These are phyloP conservation scores for Galerucella calmariensis DNA, from an alignment of 2,888 invertebrate genomes.

Conservation along the genomic window DNA sequence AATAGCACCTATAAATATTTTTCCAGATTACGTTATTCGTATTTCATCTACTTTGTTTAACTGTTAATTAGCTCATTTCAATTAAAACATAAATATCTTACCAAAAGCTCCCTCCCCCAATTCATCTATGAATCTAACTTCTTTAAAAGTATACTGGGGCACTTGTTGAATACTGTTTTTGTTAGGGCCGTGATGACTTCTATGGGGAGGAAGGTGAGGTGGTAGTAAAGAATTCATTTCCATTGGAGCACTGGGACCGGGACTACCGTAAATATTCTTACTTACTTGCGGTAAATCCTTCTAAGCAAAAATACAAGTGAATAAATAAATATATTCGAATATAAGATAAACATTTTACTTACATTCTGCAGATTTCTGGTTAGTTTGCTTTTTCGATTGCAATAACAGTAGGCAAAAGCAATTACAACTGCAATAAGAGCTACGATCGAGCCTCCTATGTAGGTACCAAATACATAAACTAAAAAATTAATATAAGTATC, in stretches of 20 bases:
- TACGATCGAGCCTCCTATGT: conserved; percentile 76
- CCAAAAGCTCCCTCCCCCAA: conserved; percentile 97
- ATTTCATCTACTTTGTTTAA: too few relatives aligned
- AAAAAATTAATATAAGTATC: conserved; percentile 50
- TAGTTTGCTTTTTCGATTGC: conserved; percentile 65
- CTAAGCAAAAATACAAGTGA: conserved; percentile 46
- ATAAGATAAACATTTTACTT: conserved; percentile 49
- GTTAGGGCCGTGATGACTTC: conserved; percentile 57
- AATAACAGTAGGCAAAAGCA: conserved; percentile 73
- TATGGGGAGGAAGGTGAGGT: conserved; percentile 67
- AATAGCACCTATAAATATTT: too few relatives aligned
- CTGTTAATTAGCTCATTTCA: not conserved
- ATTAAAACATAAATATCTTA: conserved; percentile 53
- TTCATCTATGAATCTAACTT: conserved; percentile 89
- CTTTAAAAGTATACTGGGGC: conserved; percentile 86
- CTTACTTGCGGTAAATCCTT: conserved; percentile 78
- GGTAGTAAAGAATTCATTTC: conserved; percentile 85
- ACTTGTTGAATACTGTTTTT: conserved; percentile 69
- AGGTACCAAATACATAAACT: conserved; percentile 86
- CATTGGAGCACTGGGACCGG: conserved; percentile 77
- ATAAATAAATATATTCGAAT: conserved; percentile 11
- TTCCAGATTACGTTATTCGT: too few relatives aligned
- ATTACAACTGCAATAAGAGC: conserved; percentile 68
- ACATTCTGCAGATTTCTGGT: conserved; percentile 72
- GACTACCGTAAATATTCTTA: conserved; percentile 86